Evolutionary conservation across 2,888 invertebrate species (phyloP), one percentile per base, ranked within the genome.

Genomic region (Eristalis pertinax): DNA sequence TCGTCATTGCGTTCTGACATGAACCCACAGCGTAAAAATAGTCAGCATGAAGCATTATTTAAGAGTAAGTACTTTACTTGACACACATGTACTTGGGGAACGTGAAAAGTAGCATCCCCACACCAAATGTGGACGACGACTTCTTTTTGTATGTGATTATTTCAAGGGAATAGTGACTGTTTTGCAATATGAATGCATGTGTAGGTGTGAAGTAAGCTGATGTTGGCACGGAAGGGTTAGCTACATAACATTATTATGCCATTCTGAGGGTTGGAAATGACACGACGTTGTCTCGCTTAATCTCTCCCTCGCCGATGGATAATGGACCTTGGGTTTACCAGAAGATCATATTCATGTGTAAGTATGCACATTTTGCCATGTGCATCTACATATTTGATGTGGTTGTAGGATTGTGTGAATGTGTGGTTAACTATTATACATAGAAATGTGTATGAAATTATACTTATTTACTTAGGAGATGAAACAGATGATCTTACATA

Each of bases 1-100:
- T 50, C 62, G 58, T 79, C 64, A 84, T 84, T 64, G 63, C 69
- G n/a, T 64, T 63, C 64, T 38, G 50, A 67, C 84, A 78, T 74
- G 84, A 72, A 72, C 22, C 38, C 15, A 38, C 65, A 41, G 72
- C 58, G 72, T 65, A 58, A n/a, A 60, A 58, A 29, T 58, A 79
- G 58, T 58, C 70, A 19, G 38, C 56, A 58, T 72, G n/a, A 69
- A 32, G 62, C 29, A 63, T 32, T 63, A 63, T 69, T 63, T 35
- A 35, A 69, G 26, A 41, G 62, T 24, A 69, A 26, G 56, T 77
- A 32, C 76, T 41, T 50, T 50, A 8, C 38, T 38, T 13, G 38
- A 38, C 38, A 38, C 10, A 38, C 13, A 38, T 38, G 38, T 38
- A 8, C 50, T 50, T 8, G 19, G n/a, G 19, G 8, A 50, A 60